A percentile compares a stretch with the other conserved stretches of the same genome.
phyloP scores from a whole-genome alignment of 2,888 invertebrate species.

The Ceraclea dissimilis region DNA sequence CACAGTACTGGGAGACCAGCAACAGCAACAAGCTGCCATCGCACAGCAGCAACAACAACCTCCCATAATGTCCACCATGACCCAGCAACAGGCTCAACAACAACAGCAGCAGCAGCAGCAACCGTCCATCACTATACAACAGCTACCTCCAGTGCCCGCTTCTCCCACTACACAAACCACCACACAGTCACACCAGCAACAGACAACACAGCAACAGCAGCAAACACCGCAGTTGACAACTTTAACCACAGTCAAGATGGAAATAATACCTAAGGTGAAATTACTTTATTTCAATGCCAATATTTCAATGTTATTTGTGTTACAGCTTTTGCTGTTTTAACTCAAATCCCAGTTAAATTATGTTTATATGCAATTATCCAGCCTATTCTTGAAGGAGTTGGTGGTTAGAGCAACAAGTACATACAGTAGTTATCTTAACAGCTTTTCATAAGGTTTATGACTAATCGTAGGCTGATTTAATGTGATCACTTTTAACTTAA shows the following conservation, averaged over 20 bases:
- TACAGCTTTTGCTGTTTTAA: too few species aligned
- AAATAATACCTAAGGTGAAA: background rate
- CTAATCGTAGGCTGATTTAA: too few species aligned
- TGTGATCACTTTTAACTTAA: too few species aligned
- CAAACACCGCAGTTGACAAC: background rate
- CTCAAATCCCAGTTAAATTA: too few species aligned
- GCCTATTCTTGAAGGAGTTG: too few species aligned
- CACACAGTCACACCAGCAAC: background rate
- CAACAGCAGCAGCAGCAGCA: constrained; percentile 2
- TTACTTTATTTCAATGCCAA: too few species aligned
- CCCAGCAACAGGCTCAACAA: constrained; percentile 4
- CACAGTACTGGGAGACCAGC: background rate
- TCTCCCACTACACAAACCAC: background rate
- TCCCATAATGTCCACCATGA: constrained; percentile 13
- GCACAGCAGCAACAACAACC: constrained; percentile 12
- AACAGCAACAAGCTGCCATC: background rate
- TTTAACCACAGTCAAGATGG: background rate
- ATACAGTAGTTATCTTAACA: too few species aligned
- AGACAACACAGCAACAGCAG: background rate
- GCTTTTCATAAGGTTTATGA: too few species aligned
- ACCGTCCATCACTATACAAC: background rate
- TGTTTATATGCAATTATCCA: too few species aligned
- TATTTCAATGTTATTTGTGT: too few species aligned
- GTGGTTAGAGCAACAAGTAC: too few species aligned
- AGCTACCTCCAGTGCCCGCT: background rate